Evolutionary conservation across 2,797 vertebrate species (phyloP).

Genomic region (Macrochelys suwanniensis): DNA sequence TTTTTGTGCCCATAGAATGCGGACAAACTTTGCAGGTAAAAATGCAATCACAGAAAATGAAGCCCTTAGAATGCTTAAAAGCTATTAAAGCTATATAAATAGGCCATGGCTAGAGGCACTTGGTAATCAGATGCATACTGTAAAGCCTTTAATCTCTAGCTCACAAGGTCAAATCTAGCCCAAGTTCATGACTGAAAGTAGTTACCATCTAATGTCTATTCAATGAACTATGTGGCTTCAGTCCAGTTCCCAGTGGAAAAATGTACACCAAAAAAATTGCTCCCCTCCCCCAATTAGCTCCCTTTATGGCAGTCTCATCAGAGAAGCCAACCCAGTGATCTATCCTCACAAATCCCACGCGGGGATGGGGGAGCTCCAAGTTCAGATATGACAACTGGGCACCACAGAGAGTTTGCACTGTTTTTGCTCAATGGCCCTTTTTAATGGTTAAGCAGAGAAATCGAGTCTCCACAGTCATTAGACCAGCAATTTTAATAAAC

Average conservation of each 20-base stretch:
- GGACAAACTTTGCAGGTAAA: background rate
- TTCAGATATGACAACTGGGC: background rate
- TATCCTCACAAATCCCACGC: background rate
- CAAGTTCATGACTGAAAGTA: background rate
- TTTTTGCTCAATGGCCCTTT: background rate
- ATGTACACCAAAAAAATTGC: too few relatives aligned
- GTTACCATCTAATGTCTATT: background rate
- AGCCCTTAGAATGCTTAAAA: background rate
- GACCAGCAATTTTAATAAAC: background rate
- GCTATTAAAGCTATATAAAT: background rate
- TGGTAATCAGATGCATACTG: background rate
- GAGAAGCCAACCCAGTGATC: accelerated
- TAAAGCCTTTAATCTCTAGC: background rate
- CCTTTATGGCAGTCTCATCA: background rate
- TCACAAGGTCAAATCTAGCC: background rate
- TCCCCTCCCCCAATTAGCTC: background rate
- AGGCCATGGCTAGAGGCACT: background rate
- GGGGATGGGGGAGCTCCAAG: accelerated
- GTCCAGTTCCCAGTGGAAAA: background rate
- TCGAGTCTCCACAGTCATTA: background rate
- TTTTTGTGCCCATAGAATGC: accelerated
- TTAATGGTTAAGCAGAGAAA: background rate
- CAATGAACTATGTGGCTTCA: background rate
- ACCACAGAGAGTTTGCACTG: accelerated
- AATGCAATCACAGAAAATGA: background rate